Evolutionary conservation across 2,797 vertebrate genomes (phyloP), one percentile per base, ranked within the genome.

Genomic region (Sorex maritimensis): DNA sequence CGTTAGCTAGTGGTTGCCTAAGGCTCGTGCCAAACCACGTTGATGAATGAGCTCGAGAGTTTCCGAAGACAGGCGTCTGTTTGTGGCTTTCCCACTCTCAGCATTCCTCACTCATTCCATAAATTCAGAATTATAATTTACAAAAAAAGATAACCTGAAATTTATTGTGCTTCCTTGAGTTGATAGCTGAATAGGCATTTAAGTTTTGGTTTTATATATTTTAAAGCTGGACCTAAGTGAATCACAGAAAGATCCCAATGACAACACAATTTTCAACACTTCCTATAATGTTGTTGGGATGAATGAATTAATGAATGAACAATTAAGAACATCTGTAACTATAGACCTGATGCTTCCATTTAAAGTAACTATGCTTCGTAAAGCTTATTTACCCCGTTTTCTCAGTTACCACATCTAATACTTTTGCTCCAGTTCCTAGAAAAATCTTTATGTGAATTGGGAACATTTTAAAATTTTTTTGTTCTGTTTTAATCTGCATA

Each of bases 401-500:
- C 8, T 82, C 93, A 94, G 94, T 97, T 97, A 98, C 94, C 96
- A 86, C 94, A 95, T 95, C 94, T 65, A 65, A 26, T 94, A 94
- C 94, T 96, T 96, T 97, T 96, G 91, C 92, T 96, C 96, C 96
- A 91, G 81, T 94, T 90, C 49, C 96, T 97, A 88, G 96, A 96
- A 97, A 92, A 96, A 96, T 93, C 96, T 95, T 95, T 91, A 77
- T 97, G 93, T 95, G 97, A 97, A 97, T 96, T 98, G 90, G 95
- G 96, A 98, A 87, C 87, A 97, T 96, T 97, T 97, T 95, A 96
- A 95, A 97, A 96, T 97, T 97, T 97, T 96, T 97, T 98, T 97
- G 97, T 97, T 96, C 97, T 96, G 95, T 95, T 96, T 91, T 97
- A 97, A 98, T 98, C 98, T 98, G 97, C 97, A 97, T 97, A 94